Conservation (phyloP, 2,113 vertebrate species). For the Chionomys nivalis region DNA sequence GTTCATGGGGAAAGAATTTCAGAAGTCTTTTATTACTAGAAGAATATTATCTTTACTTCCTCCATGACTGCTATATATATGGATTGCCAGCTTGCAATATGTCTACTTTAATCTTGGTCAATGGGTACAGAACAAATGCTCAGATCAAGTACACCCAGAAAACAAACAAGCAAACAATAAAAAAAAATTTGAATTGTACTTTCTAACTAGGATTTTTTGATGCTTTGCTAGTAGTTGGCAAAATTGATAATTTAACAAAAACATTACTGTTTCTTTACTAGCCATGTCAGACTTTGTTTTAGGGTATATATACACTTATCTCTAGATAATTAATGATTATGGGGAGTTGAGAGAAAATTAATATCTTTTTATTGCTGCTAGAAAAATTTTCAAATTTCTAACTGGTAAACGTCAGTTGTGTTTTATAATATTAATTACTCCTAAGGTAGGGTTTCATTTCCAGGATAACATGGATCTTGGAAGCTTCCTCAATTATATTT, state of each 20-base stretch:
- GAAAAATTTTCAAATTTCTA: neutral
- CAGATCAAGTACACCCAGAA: neutral
- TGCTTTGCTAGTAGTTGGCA: neutral
- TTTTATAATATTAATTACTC: neutral
- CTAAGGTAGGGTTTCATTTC: neutral
- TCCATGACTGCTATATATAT: neutral
- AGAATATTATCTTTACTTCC: neutral
- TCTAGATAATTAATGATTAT: neutral
- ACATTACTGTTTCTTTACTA: neutral
- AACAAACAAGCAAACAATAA: neutral
- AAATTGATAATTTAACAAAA: neutral
- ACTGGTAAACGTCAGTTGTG: neutral
- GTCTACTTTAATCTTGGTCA: neutral
- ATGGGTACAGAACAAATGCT: neutral
- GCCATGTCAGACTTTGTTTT: neutral
- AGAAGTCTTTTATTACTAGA: neutral
- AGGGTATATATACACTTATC: rapidly evolving
- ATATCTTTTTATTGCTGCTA: neutral
- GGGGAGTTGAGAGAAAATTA: neutral
- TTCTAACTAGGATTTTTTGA: rapidly evolving
- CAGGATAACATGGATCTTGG: neutral
- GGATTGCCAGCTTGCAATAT: neutral
- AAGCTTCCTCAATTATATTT: neutral
- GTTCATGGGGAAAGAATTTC: neutral
- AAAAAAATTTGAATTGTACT: neutral